Percentiles rank a stretch among this genome's conserved stretches.
These are phyloP conservation scores for Amblyraja radiata DNA, from an alignment of 2,797 vertebrate genomes.

Conservation along the genomic window DNA sequence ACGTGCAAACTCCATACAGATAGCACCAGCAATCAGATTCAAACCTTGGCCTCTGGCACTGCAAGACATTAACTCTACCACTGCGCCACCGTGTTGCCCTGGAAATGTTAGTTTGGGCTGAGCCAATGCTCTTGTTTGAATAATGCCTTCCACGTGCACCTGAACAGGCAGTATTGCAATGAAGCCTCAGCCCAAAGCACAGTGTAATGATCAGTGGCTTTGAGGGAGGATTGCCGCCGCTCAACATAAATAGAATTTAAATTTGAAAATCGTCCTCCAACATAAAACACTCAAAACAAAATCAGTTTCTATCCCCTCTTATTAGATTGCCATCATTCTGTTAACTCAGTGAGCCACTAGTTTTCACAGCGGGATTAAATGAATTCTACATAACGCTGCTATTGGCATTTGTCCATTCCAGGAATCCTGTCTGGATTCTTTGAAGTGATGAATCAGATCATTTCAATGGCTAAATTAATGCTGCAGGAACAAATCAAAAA, in stretches of 20 bases:
- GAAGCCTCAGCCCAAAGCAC: not conserved
- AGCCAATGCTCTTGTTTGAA: not conserved
- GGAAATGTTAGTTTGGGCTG: not conserved
- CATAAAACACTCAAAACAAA: not conserved
- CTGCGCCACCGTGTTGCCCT: no score
- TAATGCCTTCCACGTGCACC: not conserved
- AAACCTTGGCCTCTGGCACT: not conserved
- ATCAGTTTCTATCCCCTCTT: not conserved
- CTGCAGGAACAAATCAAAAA: not conserved
- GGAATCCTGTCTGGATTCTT: not conserved
- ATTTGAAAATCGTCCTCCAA: not conserved
- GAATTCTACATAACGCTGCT: not conserved
- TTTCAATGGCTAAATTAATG: not conserved
- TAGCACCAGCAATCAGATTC: no score
- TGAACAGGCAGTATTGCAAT: not conserved
- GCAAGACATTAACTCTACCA: not conserved
- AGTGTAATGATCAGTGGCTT: not conserved
- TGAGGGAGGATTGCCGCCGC: not conserved
- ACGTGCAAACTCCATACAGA: no score
- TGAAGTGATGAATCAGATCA: conserved; percentile 26
- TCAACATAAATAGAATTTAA: not conserved
- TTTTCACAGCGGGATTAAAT: not conserved
- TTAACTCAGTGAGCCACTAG: not conserved
- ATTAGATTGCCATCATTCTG: not conserved
- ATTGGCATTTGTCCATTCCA: not conserved